These are phyloP conservation scores for Bombus balteatus DNA, from an alignment of 1,140 invertebrate genomes.

Conservation along the genomic window DNA sequence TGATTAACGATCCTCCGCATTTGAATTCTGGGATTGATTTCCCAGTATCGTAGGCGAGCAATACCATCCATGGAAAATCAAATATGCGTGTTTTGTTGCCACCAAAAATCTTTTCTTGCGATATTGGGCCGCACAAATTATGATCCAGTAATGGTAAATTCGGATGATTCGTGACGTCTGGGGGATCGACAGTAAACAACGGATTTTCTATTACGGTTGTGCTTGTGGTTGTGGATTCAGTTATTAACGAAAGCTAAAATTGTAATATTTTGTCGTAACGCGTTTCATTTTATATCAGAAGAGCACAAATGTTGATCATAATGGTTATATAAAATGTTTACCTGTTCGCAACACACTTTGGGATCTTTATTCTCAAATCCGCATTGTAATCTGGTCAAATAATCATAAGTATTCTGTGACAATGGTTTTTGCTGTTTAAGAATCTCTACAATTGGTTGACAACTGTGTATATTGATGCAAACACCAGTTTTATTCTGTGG, in stretches of 20 bases:
- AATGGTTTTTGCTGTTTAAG: slow-evolving; percentile 78
- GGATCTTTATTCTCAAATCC: slow-evolving; percentile 82
- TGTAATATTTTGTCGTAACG: no score
- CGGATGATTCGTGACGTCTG: slow-evolving; percentile 82
- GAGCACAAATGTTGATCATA: neutral
- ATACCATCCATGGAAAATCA: slow-evolving; percentile 88
- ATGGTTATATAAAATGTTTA: slow-evolving; percentile 31
- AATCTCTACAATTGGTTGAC: slow-evolving; percentile 69
- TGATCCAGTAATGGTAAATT: slow-evolving; percentile 83
- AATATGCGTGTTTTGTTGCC: slow-evolving; percentile 84
- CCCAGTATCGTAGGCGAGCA: slow-evolving; percentile 83
- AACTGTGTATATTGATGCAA: slow-evolving; percentile 73
- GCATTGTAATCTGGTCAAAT: slow-evolving; percentile 80
- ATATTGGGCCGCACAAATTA: slow-evolving; percentile 76
- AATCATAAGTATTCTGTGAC: slow-evolving; percentile 64
- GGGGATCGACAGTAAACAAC: slow-evolving; percentile 56
- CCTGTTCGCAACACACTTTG: slow-evolving; percentile 83
- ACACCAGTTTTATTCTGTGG: slow-evolving; percentile 45
- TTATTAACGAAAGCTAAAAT: neutral
- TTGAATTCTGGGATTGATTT: slow-evolving; percentile 80
- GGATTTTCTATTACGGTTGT: no score
- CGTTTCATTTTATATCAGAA: neutral
- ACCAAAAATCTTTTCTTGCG: slow-evolving; percentile 81
- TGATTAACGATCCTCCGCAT: slow-evolving; percentile 87
- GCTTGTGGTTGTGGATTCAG: neutral